These are phyloP conservation scores for Sylvia atricapilla DNA, from an alignment of 2,113 vertebrate genomes.

Conservation along the genomic window DNA sequence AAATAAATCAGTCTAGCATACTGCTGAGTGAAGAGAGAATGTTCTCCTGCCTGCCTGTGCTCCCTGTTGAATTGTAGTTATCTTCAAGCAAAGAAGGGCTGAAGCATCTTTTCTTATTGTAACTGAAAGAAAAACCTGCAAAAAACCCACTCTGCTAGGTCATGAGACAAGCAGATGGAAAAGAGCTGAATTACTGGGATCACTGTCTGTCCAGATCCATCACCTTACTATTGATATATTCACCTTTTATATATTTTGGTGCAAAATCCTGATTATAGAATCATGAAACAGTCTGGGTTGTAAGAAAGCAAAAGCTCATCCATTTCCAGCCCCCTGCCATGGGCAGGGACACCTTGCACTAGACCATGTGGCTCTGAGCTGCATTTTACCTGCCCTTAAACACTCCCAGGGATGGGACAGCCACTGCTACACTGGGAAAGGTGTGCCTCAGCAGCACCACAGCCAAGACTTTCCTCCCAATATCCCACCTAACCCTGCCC, in stretches of 20 bases:
- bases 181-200: not conserved
- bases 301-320: not conserved
- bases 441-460: not conserved
- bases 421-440: not conserved
- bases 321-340: not conserved
- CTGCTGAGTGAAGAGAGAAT: not conserved
- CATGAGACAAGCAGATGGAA: not conserved
- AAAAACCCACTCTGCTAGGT: not conserved
- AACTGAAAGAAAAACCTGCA: not conserved
- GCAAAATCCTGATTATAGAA: not conserved
- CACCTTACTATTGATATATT: not conserved
- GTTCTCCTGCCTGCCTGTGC: not conserved
- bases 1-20: not conserved
- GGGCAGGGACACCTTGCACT: not conserved
- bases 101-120: not conserved
- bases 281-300: not conserved
- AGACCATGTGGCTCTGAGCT: not conserved
- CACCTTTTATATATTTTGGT: not conserved
- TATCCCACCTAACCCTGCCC: not conserved
- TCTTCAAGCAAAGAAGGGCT: not conserved
- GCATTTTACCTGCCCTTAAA: fast-evolving
- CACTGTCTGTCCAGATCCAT: not conserved
- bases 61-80: not conserved
- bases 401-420: not conserved
- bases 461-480: not conserved